These are phyloP conservation scores for Eubucco bourcierii DNA, from an alignment of 2,113 vertebrate genomes.

Conservation along the genomic window DNA sequence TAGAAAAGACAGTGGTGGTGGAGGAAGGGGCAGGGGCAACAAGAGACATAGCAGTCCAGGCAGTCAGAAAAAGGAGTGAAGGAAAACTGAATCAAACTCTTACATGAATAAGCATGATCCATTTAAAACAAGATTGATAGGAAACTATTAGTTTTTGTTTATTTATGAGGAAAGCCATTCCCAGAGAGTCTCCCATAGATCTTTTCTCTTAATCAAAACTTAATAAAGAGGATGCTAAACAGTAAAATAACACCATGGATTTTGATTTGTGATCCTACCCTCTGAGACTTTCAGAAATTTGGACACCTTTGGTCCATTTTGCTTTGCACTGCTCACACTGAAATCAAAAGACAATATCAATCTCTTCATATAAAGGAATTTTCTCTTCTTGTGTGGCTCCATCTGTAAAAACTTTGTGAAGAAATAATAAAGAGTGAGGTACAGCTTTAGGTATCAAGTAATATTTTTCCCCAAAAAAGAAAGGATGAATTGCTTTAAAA, in stretches of 20 bases:
- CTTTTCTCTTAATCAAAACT: background rate
- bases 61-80: background rate
- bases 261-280: background rate
- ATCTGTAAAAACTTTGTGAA: background rate
- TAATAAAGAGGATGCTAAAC: background rate
- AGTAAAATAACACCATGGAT: background rate
- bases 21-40: background rate
- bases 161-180: background rate
- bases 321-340: background rate
- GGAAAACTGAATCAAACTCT: background rate
- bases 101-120: background rate
- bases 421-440: background rate
- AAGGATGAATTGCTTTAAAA: conserved; percentile 10
- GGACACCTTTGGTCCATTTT: background rate
- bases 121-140: background rate
- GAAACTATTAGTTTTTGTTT: background rate
- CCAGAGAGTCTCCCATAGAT: background rate
- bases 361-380: background rate
- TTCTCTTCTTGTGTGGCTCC: background rate
- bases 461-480: background rate
- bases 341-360: background rate
- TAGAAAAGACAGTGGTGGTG: background rate
- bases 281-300: background rate
- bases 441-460: background rate
- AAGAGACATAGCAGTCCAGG: background rate